Conservation (phyloP, 2,888 invertebrate species). For the Apodemia mormo region DNA sequence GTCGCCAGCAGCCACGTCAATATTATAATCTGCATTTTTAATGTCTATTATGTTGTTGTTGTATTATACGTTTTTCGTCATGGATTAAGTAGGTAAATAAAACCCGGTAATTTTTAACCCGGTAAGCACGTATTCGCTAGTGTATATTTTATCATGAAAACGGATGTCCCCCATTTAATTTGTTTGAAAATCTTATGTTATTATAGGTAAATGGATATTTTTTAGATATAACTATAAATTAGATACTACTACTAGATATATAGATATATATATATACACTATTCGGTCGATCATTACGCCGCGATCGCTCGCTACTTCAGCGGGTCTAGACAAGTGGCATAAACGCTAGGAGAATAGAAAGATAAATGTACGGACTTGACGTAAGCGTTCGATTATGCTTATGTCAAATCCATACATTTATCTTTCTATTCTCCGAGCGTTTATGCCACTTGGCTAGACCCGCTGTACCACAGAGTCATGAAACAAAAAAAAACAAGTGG, state of each 20-base stretch:
- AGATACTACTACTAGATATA: too few relatives aligned
- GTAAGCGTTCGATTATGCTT: too few relatives aligned
- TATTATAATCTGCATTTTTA: not conserved
- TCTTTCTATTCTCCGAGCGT: too few relatives aligned
- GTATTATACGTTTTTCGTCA: not conserved
- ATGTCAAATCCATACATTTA: too few relatives aligned
- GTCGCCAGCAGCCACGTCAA: not conserved
- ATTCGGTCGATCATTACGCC: not conserved
- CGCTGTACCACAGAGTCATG: too few relatives aligned
- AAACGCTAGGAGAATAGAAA: too few relatives aligned
- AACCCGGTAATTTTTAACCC: not conserved
- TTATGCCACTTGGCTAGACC: too few relatives aligned
- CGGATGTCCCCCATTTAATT: not conserved
- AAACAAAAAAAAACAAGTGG: too few relatives aligned
- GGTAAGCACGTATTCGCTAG: slow-evolving; percentile 4
- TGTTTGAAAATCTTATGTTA: slow-evolving; percentile 1
- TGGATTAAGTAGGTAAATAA: not conserved
- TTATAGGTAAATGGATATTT: slow-evolving; percentile 9
- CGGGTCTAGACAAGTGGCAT: too few relatives aligned
- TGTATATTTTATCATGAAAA: slow-evolving; percentile 6
- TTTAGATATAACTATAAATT: not conserved
- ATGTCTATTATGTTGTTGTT: not conserved
- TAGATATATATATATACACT: not conserved
- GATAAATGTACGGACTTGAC: too few relatives aligned
- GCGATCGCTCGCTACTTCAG: not conserved